phyloP scores from a whole-genome alignment of 2,888 invertebrate species.

The Cephus runcator region DNA sequence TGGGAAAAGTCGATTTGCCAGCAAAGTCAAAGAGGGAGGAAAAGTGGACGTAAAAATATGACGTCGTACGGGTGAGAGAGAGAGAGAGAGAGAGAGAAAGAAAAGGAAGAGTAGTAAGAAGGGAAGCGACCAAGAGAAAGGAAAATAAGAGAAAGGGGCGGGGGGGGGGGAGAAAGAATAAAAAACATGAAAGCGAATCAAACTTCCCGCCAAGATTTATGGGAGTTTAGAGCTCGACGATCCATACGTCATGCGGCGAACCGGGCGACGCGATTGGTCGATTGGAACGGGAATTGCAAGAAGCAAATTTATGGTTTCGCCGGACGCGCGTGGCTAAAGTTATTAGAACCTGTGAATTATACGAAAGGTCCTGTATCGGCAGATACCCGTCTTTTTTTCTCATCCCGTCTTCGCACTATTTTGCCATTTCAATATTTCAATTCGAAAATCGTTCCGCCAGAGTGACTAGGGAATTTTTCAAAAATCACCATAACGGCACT shows the following conservation, averaged over 20 bases:
- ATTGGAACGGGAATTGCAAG: not conserved
- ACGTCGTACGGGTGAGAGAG: not conserved
- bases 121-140: not conserved
- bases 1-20: not conserved
- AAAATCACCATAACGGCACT: not conserved
- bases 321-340: not conserved
- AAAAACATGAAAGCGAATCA: conserved; percentile 16
- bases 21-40: not conserved
- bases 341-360: not conserved
- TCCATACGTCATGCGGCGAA: conserved; percentile 18
- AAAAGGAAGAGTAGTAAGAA: too few species aligned
- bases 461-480: not conserved
- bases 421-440: not conserved
- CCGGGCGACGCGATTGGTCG: conserved; percentile 12
- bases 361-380: not conserved
- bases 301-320: not conserved
- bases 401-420: not conserved
- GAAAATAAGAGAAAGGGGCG: not conserved
- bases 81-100: not conserved
- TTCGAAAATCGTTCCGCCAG: not conserved
- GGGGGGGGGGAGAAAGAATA: not conserved
- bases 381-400: not conserved
- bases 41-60: not conserved
- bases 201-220: conserved; percentile 20
- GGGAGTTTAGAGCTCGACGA: conserved; percentile 20